phyloP scores from a whole-genome alignment of 2,888 invertebrate species.

The Dinocampus coccinellae region DNA sequence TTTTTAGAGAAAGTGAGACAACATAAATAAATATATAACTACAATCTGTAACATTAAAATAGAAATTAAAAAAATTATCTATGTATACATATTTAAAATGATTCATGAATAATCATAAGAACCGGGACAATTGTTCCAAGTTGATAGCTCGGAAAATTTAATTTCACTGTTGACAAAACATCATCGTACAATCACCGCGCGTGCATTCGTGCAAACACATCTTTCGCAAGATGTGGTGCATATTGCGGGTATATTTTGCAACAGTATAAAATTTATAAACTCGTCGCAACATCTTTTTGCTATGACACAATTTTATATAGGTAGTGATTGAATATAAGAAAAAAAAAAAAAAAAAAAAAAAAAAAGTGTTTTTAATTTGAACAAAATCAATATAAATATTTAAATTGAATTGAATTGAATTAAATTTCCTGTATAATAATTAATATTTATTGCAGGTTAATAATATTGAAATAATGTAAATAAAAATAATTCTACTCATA shows the following conservation, averaged over 20 bases:
- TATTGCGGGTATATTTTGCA: constrained; percentile 42
- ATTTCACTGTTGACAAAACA: constrained; percentile 4
- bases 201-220: constrained; percentile 22
- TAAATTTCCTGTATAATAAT: no score
- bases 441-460: no score
- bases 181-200: background rate
- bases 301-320: background rate
- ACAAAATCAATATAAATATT: no score
- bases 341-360: no score
- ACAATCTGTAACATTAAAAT: no score
- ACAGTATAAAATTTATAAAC: constrained; percentile 40
- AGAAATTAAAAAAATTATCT: background rate
- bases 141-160: background rate
- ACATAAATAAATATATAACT: background rate
- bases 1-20: background rate
- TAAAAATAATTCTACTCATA: background rate
- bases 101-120: background rate
- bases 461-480: background rate
- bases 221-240: constrained; percentile 36
- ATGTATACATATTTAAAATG: background rate
- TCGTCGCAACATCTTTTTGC: constrained; percentile 32
- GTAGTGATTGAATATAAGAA: background rate
- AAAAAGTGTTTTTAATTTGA: no score
- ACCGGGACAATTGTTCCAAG: background rate
- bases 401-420: no score